Base-by-base conservation (phyloP, 2,888 invertebrate species). In the Graphium colonna region DNA sequence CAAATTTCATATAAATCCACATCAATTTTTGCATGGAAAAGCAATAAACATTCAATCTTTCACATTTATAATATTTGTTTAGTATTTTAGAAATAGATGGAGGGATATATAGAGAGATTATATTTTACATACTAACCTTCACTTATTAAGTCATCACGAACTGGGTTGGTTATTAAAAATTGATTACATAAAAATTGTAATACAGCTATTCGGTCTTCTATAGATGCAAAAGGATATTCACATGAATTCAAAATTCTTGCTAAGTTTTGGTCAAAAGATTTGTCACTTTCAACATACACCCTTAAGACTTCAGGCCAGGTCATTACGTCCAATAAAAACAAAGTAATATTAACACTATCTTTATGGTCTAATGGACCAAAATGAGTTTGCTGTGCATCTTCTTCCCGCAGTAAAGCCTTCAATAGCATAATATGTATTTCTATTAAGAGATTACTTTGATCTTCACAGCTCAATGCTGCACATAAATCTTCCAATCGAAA, bases 401-500 rank as follows among this genome's bases (percentile, higher is more conserved):
- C 98, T 85, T 98, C 98, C 44, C 98, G 91, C 48, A 98, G 81
- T 64, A 97, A 91, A 28, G 98, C 95, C 85, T 96, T 97, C 38
- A 99, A 85, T 51, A 99, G 90, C 93, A 96, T 95, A 62, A 98
- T 95, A 82, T 99, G 99, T 61, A 98, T 93, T 89, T 99, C 99
- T 9, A 97, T 94, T 17, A 99, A 89, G 55, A 99, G 89, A 73
- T 94, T 94, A 70, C 96, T 97, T 77, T 98, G 97, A 78, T 98
- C 98, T 69, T 98, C 97, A 73, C 95, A 95, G 58, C 95, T 92
- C 54, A 99, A 79, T 43, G 97, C 96, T 28, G 97, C 97, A 91
- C 98, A 98, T 74, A 99, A 96, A 82, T 99, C 99, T 90, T 99
- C 99, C 75, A 99, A 94, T 58, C 97, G 93, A 80, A 95, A 99